Base-by-base conservation (phyloP, 1,140 invertebrate species). In the Holotrichia oblita region DNA sequence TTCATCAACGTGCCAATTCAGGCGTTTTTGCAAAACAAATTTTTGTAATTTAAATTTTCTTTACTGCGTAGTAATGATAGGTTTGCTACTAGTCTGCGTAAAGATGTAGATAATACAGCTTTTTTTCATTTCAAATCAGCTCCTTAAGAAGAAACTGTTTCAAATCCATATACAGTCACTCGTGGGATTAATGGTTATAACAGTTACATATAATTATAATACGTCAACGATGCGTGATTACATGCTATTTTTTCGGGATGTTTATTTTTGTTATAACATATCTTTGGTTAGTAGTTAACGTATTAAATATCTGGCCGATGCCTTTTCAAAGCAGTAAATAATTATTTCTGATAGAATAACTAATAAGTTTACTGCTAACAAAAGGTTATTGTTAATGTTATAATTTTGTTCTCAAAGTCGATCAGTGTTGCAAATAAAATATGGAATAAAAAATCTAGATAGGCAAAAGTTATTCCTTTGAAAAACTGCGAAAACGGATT, bases 1-100 rank as follows among this genome's bases (percentile, higher is more conserved):
- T 22, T 64, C 6, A 69, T 27, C 61, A 69, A 10, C 2, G 22
- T 22, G 27, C 22, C 61, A 69, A 69, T 24, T 69, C 22, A 27
- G 48, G 48, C 61, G 59, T 69, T 69, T 69, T 69, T 69, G 61
- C 61, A 12, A 34, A 27, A 20, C 61, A 22, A 27, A 69, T 69
- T 69, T 69, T 69, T 69, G 22, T 22, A 69, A 9, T 69, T 69
- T 9, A 69, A 22, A 69, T 69, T 34, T 24, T 69, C 61, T 69
- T 22, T 20, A 8, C 9, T 69, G 22, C 22, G 22, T 22, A 10
- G 22, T 69, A 69, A 69, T 69, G 61, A 69, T 69, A 27, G 20
- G 12, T 17, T 69, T 2, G 61, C 22, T 69, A 34, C 61, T 14
- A 69, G 48, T 14, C 48, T 17, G n/a, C 6, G 17, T 17, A 55